Conservation (phyloP, 2,888 invertebrate species). For the Sceliomorpha sp. region DNA sequence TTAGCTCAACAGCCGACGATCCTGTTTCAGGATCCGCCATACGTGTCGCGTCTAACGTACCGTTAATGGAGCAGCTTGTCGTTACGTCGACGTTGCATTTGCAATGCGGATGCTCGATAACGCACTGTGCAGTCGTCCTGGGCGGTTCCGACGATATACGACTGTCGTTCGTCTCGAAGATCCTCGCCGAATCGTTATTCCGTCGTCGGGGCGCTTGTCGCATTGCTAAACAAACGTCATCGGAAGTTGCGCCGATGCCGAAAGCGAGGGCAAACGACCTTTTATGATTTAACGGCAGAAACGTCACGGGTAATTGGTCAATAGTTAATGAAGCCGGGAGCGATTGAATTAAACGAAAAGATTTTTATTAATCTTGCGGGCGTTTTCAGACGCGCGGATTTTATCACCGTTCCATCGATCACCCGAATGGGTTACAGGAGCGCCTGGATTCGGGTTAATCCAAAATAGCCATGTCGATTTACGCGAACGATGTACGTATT, state of each 20-base stretch:
- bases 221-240: slow-evolving; percentile 3
- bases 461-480: no score
- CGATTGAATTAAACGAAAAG: no score
- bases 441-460: no score
- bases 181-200: slow-evolving; percentile 16
- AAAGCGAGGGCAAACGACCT: not conserved
- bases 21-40: slow-evolving; percentile 70
- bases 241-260: not conserved
- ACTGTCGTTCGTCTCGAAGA: slow-evolving; percentile 16
- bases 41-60: slow-evolving; percentile 76
- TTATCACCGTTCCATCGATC: no score
- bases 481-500: no score
- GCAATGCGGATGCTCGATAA: slow-evolving; percentile 54
- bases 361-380: no score
- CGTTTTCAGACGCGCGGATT: no score
- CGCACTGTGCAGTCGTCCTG: slow-evolving; percentile 44
- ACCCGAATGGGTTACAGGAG: no score
- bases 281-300: not conserved
- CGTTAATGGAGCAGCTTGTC: slow-evolving; percentile 76
- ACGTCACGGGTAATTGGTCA: no score
- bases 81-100: slow-evolving; percentile 66
- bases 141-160: slow-evolving; percentile 6
- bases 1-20: slow-evolving; percentile 55
- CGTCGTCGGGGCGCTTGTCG: not conserved
- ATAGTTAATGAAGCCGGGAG: no score